Base-by-base conservation (phyloP, 2,888 invertebrate genomes). In the Danaus chrysippus region DNA sequence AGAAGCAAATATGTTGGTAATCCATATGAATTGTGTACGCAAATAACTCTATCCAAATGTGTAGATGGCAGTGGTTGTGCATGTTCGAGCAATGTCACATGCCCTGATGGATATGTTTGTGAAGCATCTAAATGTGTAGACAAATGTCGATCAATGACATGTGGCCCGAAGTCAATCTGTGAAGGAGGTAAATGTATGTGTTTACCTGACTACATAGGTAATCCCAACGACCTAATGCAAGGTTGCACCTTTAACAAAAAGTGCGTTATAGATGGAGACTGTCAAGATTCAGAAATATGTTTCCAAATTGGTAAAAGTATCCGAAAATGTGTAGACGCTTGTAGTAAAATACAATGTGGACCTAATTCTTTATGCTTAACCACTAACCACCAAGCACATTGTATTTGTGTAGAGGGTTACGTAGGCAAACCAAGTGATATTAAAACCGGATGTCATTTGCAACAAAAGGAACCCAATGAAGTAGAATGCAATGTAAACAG, bases 301-400 rank as follows among this genome's bases (percentile, higher is more conserved):
- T 96, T 97, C 87, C 96, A 96, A 86, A 84, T 96, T 41, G 94
- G 95, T 56, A 95, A 94, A 87, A 95, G 94, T 41, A 81, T 93
- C 3, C 92, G 97, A 60, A 96, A 96, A 83, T 97, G 97, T 82
- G 94, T 96, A 3, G 96, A 97, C 78, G 96, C 95, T 0, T 98
- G 97, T 76, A 94, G 94, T 68, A 96, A 96, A 86, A 91, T 96
- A 42, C 96, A 97, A 74, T 97, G 97, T 78, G 97, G 97, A 11
- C 97, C 97, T 0, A 97, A 97, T 81, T 97, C 97, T 3, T 83
- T 97, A 0, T 97, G 97, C 78, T 93, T 97, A 9, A 94, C 95
- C 13, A 94, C 96, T 74, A 95, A 95, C 76, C 97, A 97, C 81
- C 93, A 95, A 67, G 96, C 97, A 0, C 94, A 95, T 42, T 98